Conservation (phyloP, 2,888 invertebrate species). For the Ashinkailepas kermadecensis region DNA sequence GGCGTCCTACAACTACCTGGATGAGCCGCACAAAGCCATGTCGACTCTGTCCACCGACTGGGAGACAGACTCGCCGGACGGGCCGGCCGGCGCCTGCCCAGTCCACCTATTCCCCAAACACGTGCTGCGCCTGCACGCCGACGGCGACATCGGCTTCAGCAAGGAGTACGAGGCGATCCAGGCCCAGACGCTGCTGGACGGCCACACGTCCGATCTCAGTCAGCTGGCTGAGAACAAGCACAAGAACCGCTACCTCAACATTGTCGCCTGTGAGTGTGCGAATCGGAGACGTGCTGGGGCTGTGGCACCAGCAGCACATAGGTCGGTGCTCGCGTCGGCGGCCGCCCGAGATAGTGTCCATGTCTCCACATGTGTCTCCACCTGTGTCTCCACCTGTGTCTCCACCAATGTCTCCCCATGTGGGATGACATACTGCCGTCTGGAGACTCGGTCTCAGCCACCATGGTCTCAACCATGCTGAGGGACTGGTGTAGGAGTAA, state of each 20-base stretch:
- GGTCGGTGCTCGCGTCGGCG: no score
- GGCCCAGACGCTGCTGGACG: conserved; percentile 62
- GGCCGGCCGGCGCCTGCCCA: conserved; percentile 53
- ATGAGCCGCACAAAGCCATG: conserved; percentile 58
- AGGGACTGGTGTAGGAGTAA: no score
- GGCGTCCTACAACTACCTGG: conserved; percentile 70
- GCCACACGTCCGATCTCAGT: conserved; percentile 74
- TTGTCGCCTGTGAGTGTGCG: conserved; percentile 76
- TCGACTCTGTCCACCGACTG: conserved; percentile 51
- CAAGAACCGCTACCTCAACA: conserved; percentile 93
- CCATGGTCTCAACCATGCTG: no score
- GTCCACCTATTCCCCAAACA: conserved; percentile 71
- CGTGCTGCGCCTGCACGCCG: conserved; percentile 78
- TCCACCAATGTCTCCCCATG: no score
- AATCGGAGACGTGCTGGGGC: no score
- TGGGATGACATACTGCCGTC: no score
- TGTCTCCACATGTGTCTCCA: no score
- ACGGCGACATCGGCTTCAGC: conserved; percentile 90
- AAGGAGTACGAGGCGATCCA: conserved; percentile 90
- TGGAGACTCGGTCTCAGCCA: no score
- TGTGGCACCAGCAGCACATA: no score
- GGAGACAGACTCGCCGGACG: conserved; percentile 50
- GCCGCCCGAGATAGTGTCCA: no score
- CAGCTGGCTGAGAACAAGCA: conserved; percentile 83
- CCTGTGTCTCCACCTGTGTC: no score